Base-by-base conservation (phyloP, 2,888 invertebrate genomes). In the Chrysina gloriosa region DNA sequence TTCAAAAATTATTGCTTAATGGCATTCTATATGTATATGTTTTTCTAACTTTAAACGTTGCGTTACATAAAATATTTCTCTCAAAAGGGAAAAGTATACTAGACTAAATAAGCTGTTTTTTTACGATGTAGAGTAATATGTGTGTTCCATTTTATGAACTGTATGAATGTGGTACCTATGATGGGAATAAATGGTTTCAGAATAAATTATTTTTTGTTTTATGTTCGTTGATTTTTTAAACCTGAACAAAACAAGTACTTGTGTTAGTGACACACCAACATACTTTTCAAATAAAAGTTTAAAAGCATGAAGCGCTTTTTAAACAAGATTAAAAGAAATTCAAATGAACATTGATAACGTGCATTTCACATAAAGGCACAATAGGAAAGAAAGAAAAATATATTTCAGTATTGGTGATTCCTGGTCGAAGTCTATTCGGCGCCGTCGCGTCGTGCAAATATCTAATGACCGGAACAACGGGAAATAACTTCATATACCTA, bases 131-230 rank as follows among this genome's bases (percentile, higher is more conserved):
- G 65, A 58, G 61, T 65, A 52, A 58, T 54, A 63, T 21, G 68
- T 65, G 69, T 69, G 69, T 69, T 65, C 69, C 69, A 65, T 69
- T 69, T 69, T 50, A n/a, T 50, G 64, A 63, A 65, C 58, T 69
- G 69, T 69, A 65, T 69, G 65, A 65, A 65, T 69, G 69, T 65
- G 65, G 65, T 65, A 69, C 69, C 50, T 69, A 69, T 50, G 48
- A 69, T 65, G 69, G 69, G 69, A 69, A 69, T 69, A 69, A 69
- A 69, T 69, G 69, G 69, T 69, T 68, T 68, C 56, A 69, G 61
- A 69, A 54, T 65, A 69, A 56, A 31, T 48, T 47, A 54, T 29
- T 64, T 56, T 68, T 16, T 42, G 29, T 58, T 63, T 21, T 39
- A 19, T 29, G 45, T 61, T 61, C 45, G 16, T 63, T 48, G 48